These are phyloP conservation scores for Apogon talboti DNA, from an alignment of 2,797 vertebrate species.

Conservation along the genomic window DNA sequence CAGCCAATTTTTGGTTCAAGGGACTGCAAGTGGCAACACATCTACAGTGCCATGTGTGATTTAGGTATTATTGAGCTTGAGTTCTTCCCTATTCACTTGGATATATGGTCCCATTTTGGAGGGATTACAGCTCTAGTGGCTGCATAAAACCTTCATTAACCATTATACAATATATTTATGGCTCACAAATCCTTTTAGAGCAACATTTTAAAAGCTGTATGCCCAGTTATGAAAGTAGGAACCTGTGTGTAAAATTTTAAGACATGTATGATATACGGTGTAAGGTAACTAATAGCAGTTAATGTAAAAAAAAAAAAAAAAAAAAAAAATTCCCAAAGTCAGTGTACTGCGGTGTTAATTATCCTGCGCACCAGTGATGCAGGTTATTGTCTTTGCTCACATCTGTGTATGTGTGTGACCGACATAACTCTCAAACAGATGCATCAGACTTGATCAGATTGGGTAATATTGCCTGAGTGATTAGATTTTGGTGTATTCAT, in stretches of 20 bases:
- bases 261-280: constrained; percentile 1
- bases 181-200: constrained; percentile 48
- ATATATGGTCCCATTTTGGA: constrained; percentile 53
- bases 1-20: constrained; percentile 31
- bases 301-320: too few species aligned
- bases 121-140: constrained; percentile 51
- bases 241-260: constrained; percentile 1
- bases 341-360: too few species aligned
- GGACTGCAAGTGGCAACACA: constrained; percentile 36
- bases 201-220: constrained; percentile 35
- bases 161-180: constrained; percentile 58
- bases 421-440: too few species aligned
- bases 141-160: constrained; percentile 56
- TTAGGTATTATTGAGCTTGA: constrained; percentile 34
- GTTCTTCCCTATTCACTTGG: constrained; percentile 31
- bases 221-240: constrained; percentile 20
- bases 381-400: too few species aligned
- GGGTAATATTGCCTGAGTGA: too few species aligned
- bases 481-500: too few species aligned
- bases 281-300: too few species aligned
- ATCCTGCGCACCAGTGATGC: too few species aligned
- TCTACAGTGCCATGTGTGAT: constrained; percentile 48
- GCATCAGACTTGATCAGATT: too few species aligned
- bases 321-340: too few species aligned
- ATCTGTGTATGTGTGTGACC: too few species aligned